These are phyloP conservation scores for Drosophila ochracea DNA, from an alignment of 2,888 invertebrate genomes.

Conservation along the genomic window DNA sequence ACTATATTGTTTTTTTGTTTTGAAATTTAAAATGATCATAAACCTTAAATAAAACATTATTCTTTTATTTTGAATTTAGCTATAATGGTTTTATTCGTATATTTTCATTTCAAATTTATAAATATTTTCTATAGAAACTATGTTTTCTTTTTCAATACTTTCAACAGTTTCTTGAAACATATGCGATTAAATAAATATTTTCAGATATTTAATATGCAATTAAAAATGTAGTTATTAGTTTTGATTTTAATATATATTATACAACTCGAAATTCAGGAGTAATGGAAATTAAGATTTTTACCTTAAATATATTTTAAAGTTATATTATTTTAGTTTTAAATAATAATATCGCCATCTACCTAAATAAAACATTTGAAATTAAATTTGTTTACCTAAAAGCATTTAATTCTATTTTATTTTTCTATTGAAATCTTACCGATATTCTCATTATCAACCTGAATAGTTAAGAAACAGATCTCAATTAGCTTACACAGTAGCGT, in stretches of 20 bases:
- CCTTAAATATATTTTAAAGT: neutral
- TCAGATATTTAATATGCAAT: fast-evolving
- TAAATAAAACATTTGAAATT: no score
- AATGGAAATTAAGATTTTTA: neutral
- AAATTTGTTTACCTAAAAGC: no score
- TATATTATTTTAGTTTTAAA: no score
- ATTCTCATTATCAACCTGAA: neutral
- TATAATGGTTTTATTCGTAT: neutral
- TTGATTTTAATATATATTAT: neutral
- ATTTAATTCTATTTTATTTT: neutral
- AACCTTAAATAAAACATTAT: neutral
- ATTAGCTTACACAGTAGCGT: slow-evolving; percentile 47
- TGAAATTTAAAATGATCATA: neutral
- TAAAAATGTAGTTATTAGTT: neutral
- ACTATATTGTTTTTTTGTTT: neutral
- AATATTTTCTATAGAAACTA: neutral
- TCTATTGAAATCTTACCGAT: neutral
- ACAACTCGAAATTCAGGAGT: neutral
- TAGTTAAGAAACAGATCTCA: slow-evolving; percentile 27
- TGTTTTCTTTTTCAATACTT: neutral
- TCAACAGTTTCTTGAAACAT: neutral
- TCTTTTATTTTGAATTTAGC: neutral
- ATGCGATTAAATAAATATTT: neutral
- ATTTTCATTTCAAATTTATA: neutral
- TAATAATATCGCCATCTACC: no score